Base-by-base conservation (phyloP, 2,113 vertebrate species). In the Cygnus atratus region DNA sequence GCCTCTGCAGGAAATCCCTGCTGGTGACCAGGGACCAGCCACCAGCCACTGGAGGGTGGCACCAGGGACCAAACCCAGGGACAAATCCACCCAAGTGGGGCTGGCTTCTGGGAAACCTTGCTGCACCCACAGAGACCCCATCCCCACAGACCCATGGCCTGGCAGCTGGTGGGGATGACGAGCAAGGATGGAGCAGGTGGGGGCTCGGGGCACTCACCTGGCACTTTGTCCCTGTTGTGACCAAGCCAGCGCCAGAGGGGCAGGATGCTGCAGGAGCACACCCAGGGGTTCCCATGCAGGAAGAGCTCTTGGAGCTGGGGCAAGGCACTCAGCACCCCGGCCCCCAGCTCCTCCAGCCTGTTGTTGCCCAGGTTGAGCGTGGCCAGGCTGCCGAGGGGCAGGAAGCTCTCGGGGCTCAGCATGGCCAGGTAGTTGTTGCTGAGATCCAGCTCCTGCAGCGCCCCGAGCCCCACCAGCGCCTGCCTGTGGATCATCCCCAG, bases 261-360 rank as follows among this genome's bases (percentile, higher is more conserved):
- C 43, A 96, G 96, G 95, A 98, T 97, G 25, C 50, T 25, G n/a
- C 98, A 98, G 77, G 95, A 93, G 84, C 98, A 98, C 28, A 62
- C 90, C 98, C 98, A 98, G 31, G 98, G 98, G 79, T 98, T 98
- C 65, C 97, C 91, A 54, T 96, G 96, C 83, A 98, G 87, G 37
- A 89, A 44, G n/a, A 98, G 96, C 0, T 17, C 73, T 33, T 5
- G 91, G 78, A 98, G 95, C 54, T 76, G 95, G 9, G 97, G 97
- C 61, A 98, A 79, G 52, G 79, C n/a, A 0, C 5, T 43, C 41
- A 93, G 86, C 13, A 96, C 81, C 2, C 22, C 74, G 0, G 97
- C 96, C 7, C 97, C 90, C 81, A 98, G 92, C n/a, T 76, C 57
- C 28, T 43, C 41, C 59, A 98, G 88, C 75, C 75, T 95, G 87